These are phyloP conservation scores for Empis livida DNA, from an alignment of 2,888 invertebrate species.

Conservation along the genomic window DNA sequence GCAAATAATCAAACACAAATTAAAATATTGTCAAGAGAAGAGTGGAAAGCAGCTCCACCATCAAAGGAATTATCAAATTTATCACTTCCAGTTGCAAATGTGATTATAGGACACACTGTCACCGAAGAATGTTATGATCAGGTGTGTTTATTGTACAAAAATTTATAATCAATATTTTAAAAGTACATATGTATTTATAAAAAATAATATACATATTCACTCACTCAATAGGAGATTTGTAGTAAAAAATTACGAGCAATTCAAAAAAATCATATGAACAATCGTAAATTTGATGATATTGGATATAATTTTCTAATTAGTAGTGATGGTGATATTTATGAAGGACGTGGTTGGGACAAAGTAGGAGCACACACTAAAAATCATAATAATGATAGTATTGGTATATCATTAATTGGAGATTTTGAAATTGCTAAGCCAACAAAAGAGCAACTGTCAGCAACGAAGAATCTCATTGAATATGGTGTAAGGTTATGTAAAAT, in stretches of 20 bases:
- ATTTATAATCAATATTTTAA: no score
- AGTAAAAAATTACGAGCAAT: constrained; percentile 13
- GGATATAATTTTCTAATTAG: constrained; percentile 68
- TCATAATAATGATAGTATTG: constrained; percentile 53
- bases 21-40: constrained; percentile 31
- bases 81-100: constrained; percentile 40
- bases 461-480: constrained; percentile 44
- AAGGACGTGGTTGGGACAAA: constrained; percentile 59
- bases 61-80: constrained; percentile 31
- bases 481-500: constrained; percentile 51
- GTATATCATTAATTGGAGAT: constrained; percentile 59
- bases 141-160: constrained; percentile 25
- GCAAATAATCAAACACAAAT: no score
- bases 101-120: constrained; percentile 54
- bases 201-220: background rate
- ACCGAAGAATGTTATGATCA: constrained; percentile 44
- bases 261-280: constrained; percentile 56
- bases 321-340: constrained; percentile 60
- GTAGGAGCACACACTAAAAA: constrained; percentile 57
- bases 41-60: constrained; percentile 57
- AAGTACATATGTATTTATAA: no score
- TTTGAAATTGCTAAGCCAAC: constrained; percentile 44
- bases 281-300: constrained; percentile 48
- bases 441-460: constrained; percentile 43
- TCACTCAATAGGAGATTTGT: background rate